Evolutionary conservation across 2,888 invertebrate genomes (phyloP), one percentile per base, ranked within the genome.

Genomic region (Drosophila mettleri): DNA sequence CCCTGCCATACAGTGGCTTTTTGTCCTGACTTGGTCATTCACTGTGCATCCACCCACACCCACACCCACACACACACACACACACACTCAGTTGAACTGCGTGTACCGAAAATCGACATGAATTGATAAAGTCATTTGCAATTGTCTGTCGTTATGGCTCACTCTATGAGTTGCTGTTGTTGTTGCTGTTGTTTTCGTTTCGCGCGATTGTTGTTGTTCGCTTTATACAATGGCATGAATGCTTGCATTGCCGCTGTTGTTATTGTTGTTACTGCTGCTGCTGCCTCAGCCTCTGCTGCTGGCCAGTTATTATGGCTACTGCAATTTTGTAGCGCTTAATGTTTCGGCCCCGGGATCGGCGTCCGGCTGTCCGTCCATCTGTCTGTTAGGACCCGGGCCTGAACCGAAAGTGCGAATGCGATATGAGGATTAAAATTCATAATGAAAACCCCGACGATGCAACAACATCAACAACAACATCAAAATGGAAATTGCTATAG

Each of bases 401-500:
- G 71, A 81, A 63, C 81, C 66, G 68, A 74, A 88, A 87, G 88
- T 86, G 86, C 81, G 81, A 87, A 88, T 88, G 83, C 83, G 88
- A 88, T 88, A 86, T 82, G 78, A 74, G 86, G 86, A 87, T 87
- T 86, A 86, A 88, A 88, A 87, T 84, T 83, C 86, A 85, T 83
- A 80, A 88, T 88, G 82, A 78, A 86, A 78, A 54, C 77, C 77
- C 59, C 75, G 69, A 57, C 55, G 59, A 53, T 18, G 52, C 63
- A 65, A 34, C 69, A 24, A 33, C 49, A 49, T 9, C 62, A 53
- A 29, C 45, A 58, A 43, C 62, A 65, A 31, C 52, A 52, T 45
- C 51, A 64, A 45, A 41, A 61, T 52, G 66, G 60, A 70, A 74
- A 74, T 74, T 74, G 61, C 69, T 61, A 69, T 65, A 69, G 69